These are phyloP conservation scores for Trichogramma evanescens DNA, from an alignment of 2,888 invertebrate species.

Conservation along the genomic window DNA sequence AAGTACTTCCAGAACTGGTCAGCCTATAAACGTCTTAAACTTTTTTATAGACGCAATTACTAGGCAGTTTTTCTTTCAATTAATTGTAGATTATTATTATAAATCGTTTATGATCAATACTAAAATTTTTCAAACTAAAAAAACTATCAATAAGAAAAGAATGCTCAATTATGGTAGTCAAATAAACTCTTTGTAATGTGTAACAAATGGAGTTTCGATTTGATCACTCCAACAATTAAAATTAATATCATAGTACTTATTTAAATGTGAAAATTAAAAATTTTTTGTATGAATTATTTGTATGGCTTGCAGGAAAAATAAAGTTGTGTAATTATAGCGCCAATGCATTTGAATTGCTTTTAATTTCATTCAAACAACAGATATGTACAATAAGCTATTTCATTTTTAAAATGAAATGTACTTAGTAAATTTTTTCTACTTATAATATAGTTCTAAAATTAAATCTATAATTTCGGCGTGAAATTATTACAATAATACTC, in stretches of 20 bases:
- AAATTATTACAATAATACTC: slow-evolving; percentile 18
- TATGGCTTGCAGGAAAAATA: slow-evolving; percentile 43
- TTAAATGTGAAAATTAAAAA: slow-evolving; percentile 30
- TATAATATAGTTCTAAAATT: slow-evolving; percentile 7
- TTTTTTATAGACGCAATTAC: not conserved
- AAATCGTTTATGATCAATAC: not conserved
- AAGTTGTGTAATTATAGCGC: slow-evolving; percentile 37
- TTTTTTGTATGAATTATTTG: slow-evolving; percentile 44
- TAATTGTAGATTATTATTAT: not conserved
- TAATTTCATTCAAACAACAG: too few species aligned
- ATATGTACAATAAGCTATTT: not conserved
- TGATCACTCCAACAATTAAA: too few species aligned
- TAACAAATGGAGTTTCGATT: not conserved
- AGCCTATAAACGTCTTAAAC: not conserved
- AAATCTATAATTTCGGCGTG: slow-evolving; percentile 3
- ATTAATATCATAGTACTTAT: too few species aligned
- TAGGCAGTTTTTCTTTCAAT: slow-evolving; percentile 8
- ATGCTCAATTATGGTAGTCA: slow-evolving; percentile 2
- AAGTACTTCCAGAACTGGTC: slow-evolving; percentile 10
- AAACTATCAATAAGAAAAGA: not conserved
- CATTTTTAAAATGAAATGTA: too few species aligned
- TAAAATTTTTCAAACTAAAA: not conserved
- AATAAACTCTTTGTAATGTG: not conserved
- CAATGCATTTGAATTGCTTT: slow-evolving; percentile 14
- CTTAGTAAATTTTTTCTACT: slow-evolving; percentile 13